Conservation (phyloP, 2,888 invertebrate species). For the Ptilodon capucinus region DNA sequence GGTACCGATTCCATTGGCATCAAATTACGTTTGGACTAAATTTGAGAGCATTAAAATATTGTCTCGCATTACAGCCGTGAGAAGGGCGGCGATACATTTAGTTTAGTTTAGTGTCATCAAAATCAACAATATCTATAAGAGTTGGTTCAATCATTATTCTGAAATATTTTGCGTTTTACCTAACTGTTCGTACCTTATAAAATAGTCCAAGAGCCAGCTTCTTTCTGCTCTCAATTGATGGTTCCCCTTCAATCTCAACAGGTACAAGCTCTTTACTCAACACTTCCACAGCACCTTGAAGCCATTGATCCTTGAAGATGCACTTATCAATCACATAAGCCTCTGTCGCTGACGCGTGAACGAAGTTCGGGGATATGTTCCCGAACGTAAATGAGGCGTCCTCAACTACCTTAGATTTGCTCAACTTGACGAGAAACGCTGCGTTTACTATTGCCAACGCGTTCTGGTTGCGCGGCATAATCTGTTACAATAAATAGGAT, state of each 20-base stretch:
- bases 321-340: slow-evolving; percentile 70
- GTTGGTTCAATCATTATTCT: too few relatives aligned
- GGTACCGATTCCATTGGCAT: too few relatives aligned
- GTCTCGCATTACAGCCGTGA: too few relatives aligned
- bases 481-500: slow-evolving; percentile 70
- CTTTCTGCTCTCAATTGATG: slow-evolving; percentile 86
- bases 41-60: too few relatives aligned
- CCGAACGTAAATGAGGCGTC: slow-evolving; percentile 85
- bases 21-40: too few relatives aligned
- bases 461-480: slow-evolving; percentile 89
- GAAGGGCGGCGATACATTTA: too few relatives aligned
- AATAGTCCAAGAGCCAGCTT: slow-evolving; percentile 88
- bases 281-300: slow-evolving; percentile 76
- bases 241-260: slow-evolving; percentile 84
- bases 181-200: slow-evolving; percentile 85
- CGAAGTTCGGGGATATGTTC: slow-evolving; percentile 81
- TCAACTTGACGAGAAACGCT: slow-evolving; percentile 85
- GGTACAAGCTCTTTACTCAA: slow-evolving; percentile 85
- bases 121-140: too few relatives aligned
- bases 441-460: slow-evolving; percentile 90
- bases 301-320: slow-evolving; percentile 55
- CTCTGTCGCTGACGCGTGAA: slow-evolving; percentile 84
- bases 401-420: slow-evolving; percentile 45
- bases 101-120: too few relatives aligned
- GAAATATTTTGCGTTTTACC: not conserved